Evolutionary conservation across 1,140 invertebrate genomes (phyloP).

Genomic region (Drosophila kepulauana): DNA sequence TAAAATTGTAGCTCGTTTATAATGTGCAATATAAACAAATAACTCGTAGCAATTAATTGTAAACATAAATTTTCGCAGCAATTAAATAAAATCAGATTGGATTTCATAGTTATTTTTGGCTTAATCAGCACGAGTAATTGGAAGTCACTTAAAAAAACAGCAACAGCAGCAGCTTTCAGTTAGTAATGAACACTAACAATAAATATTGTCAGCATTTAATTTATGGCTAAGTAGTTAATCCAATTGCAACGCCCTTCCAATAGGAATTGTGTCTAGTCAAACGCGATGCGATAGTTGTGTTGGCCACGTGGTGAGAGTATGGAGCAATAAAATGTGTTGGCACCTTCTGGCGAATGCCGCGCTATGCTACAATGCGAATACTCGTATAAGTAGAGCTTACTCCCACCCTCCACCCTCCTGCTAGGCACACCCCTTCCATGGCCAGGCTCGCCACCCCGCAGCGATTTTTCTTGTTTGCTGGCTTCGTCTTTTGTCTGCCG

Average conservation of each 20-base stretch:
- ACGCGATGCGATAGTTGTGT: constrained; percentile 15
- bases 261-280: neutral
- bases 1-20: too few species aligned
- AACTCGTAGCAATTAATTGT: too few species aligned
- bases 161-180: neutral
- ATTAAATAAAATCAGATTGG: too few species aligned
- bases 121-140: too few species aligned
- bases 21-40: too few species aligned
- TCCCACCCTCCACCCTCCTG: constrained; percentile 23
- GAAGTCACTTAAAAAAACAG: too few species aligned
- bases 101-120: too few species aligned
- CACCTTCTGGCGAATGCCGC: constrained; percentile 79
- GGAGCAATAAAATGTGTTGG: constrained; percentile 78
- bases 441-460: constrained; percentile 49
- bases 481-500: constrained; percentile 76
- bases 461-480: constrained; percentile 80
- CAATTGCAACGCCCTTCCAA: neutral
- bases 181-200: constrained; percentile 1
- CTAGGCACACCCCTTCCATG: neutral
- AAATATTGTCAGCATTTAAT: neutral
- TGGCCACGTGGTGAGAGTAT: constrained; percentile 54
- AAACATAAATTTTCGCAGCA: too few species aligned
- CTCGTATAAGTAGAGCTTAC: constrained; percentile 71
- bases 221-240: neutral
- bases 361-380: constrained; percentile 68